Conservation (phyloP, 2,113 vertebrate species). For the Oenanthe oenanthe region DNA sequence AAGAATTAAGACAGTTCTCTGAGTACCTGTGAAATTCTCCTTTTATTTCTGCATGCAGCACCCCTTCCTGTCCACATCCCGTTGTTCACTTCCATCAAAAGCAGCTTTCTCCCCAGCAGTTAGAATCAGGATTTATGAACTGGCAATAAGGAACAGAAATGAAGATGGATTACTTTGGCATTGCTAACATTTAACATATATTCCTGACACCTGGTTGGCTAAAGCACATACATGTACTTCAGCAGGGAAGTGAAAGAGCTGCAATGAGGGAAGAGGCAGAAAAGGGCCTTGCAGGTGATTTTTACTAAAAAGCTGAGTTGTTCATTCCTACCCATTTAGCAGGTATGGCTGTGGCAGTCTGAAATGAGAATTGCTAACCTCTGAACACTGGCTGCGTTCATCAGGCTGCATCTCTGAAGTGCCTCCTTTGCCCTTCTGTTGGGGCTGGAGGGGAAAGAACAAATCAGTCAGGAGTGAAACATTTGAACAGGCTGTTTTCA, state of each 20-base stretch:
- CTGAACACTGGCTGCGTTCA: background rate
- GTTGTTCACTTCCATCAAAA: background rate
- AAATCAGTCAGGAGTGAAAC: background rate
- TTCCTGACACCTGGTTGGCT: background rate
- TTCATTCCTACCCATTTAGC: background rate
- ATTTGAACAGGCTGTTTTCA: background rate
- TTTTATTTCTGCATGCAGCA: background rate
- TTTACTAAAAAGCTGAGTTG: background rate
- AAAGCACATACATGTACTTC: background rate
- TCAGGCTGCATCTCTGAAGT: background rate
- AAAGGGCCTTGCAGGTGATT: background rate
- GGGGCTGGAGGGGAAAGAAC: background rate
- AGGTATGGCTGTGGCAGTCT: background rate
- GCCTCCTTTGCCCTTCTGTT: background rate
- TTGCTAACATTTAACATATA: background rate
- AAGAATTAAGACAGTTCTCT: background rate
- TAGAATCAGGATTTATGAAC: background rate
- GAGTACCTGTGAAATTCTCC: slow-evolving; percentile 13
- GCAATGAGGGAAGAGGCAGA: background rate
- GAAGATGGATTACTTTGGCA: background rate
- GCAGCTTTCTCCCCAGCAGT: background rate
- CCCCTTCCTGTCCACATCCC: background rate
- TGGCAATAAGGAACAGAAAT: background rate
- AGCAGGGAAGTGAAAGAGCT: background rate
- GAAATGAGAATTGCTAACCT: background rate